These are phyloP conservation scores for Leptopilina clavipes DNA, from an alignment of 1,140 invertebrate genomes.

Conservation along the genomic window DNA sequence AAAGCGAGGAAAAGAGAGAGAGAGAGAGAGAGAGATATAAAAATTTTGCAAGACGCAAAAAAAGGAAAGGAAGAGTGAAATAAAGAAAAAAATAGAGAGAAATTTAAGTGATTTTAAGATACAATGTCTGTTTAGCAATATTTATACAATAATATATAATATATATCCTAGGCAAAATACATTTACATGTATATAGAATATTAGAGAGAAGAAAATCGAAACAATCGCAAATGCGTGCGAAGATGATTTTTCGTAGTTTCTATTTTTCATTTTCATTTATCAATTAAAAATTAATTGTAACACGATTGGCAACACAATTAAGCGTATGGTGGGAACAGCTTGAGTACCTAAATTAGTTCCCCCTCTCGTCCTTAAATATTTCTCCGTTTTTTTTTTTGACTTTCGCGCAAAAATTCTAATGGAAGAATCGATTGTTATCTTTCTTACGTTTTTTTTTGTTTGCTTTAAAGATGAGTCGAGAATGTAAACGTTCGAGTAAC, in stretches of 20 bases:
- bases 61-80: not conserved
- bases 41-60: not conserved
- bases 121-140: conserved; percentile 42
- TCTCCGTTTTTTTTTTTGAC: conserved; percentile 25
- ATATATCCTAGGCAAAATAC: conserved; percentile 31
- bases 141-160: no score
- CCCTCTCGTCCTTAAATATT: conserved; percentile 34
- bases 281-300: conserved; percentile 59
- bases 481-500: no score
- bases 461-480: not conserved
- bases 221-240: conserved; percentile 50
- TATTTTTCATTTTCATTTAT: conserved; percentile 29
- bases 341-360: conserved; percentile 50
- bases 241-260: conserved; percentile 45
- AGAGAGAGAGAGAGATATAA: not conserved
- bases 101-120: conserved; percentile 28
- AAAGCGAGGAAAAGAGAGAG: not conserved
- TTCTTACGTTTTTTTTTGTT: conserved; percentile 22
- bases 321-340: conserved; percentile 67
- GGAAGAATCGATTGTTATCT: conserved; percentile 55
- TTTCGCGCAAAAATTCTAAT: conserved; percentile 43
- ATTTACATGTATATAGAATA: conserved; percentile 22
- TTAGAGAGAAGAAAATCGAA: conserved; percentile 55
- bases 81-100: not conserved
- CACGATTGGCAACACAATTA: conserved; percentile 71